These are phyloP conservation scores for Sula dactylatra DNA, from an alignment of 2,113 vertebrate genomes.

Conservation along the genomic window DNA sequence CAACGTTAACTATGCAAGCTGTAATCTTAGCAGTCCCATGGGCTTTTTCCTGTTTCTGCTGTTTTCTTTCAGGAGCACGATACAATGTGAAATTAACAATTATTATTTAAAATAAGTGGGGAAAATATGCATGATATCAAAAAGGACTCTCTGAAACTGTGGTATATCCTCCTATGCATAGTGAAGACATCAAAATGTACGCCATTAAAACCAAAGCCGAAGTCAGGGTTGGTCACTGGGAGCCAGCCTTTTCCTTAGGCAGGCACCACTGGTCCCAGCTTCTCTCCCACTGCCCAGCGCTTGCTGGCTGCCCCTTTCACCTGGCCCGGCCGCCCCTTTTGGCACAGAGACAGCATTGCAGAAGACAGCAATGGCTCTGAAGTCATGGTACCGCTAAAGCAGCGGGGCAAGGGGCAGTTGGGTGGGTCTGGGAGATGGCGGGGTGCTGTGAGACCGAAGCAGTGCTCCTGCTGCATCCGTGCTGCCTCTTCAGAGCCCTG, in stretches of 20 bases:
- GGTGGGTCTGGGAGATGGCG: neutral
- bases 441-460: neutral
- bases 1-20: neutral
- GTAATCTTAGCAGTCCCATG: neutral
- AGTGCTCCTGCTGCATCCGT: neutral
- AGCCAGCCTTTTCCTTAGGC: neutral
- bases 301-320: neutral
- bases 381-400: rapidly evolving
- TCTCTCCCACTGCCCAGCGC: neutral
- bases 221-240: rapidly evolving
- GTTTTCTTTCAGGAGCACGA: neutral
- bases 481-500: neutral
- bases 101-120: neutral
- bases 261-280: neutral
- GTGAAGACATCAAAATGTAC: neutral
- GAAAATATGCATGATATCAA: neutral
- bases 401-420: rapidly evolving
- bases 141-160: neutral
- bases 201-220: neutral
- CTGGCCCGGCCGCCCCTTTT: rapidly evolving
- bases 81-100: neutral
- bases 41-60: neutral
- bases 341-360: neutral
- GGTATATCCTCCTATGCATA: neutral
- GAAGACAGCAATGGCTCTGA: neutral